These are phyloP conservation scores for Drosophila testacea DNA, from an alignment of 2,888 invertebrate genomes.

Conservation along the genomic window DNA sequence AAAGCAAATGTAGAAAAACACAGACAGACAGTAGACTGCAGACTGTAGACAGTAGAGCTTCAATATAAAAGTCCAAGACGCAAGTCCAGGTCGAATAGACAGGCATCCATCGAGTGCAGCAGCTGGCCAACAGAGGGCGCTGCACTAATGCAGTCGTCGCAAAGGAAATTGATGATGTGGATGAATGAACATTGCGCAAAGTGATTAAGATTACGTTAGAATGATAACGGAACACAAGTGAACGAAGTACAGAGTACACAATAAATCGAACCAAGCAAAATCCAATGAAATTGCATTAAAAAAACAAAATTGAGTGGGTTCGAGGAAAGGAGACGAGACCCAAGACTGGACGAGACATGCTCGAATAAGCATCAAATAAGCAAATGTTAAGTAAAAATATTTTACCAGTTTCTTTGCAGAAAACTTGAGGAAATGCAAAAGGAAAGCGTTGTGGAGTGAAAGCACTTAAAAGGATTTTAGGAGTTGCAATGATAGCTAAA, in stretches of 20 bases:
- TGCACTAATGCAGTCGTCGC: slow-evolving; percentile 65
- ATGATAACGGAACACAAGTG: slow-evolving; percentile 67
- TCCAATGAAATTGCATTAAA: slow-evolving; percentile 66
- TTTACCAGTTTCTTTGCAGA: slow-evolving; percentile 1
- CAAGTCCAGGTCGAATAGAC: slow-evolving; percentile 24
- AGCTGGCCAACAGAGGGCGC: slow-evolving; percentile 51
- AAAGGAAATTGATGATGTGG: slow-evolving; percentile 84
- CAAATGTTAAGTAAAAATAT: slow-evolving; percentile 37
- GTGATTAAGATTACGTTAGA: slow-evolving; percentile 83
- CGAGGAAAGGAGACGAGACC: neutral
- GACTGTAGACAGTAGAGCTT: slow-evolving; percentile 30
- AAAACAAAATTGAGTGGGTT: slow-evolving; percentile 34
- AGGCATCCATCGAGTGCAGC: slow-evolving; percentile 50
- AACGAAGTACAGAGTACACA: slow-evolving; percentile 45
- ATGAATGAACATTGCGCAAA: slow-evolving; percentile 83
- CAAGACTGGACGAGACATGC: slow-evolving; percentile 31
- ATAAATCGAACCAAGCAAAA: slow-evolving; percentile 60
- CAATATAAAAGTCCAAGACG: slow-evolving; percentile 33
- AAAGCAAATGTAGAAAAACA: slow-evolving; percentile 68
- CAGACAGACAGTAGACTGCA: slow-evolving; percentile 24
- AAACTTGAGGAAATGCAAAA: slow-evolving; percentile 18
- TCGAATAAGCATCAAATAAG: slow-evolving; percentile 34
- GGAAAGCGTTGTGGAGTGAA: slow-evolving; percentile 7
- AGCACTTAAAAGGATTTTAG: slow-evolving; percentile 6
- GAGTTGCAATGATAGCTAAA: slow-evolving; percentile 10